Base-by-base conservation (phyloP, 1,140 invertebrate species). In the Venustaconcha ellipsiformis region DNA sequence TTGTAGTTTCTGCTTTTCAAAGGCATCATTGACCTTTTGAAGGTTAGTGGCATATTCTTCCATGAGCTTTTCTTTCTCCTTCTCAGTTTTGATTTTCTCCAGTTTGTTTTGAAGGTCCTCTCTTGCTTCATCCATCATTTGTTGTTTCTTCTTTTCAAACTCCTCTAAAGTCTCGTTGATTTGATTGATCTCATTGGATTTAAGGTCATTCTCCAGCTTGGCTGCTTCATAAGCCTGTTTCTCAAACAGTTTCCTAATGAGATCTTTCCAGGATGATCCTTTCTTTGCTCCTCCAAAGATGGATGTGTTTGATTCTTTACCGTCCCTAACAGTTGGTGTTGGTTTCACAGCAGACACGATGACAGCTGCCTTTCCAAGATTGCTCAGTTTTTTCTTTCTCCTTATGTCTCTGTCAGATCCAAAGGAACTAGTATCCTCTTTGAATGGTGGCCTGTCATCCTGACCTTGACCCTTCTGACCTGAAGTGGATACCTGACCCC, bases 211-310 rank as follows among this genome's bases (percentile, higher is more conserved):
- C 70, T 88, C 86, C n/a, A 87, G 76, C 62, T 85, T 85, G 14
- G 84, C 85, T 58, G 86, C 86, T 67, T 89, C 87, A 56, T 87
- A 87, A n/a, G 88, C 87, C 72, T 88, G 86, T 73, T 86, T 87
- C 77, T 89, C 86, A 79, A 88, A 87, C 59, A 87, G 70, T 71
- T 80, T 81, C 69, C 84, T 83, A 57, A 82, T 69, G 48, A 81
- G 73, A 57, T 86, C 76, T 56, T 68, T 74, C 65, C 79, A 64
- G 23, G 77, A 67, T 17, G 68, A 70, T 23, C 71, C 77, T 17
- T 75, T 62, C 65, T 74, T 64, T 12, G 66, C 26, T 18, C 70
- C 78, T 30, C 58, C 69, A 70, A 70, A 70, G n/a, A 70, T 70
- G 69, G 69, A 59, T 59, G 69, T 70, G 23, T 59, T 30, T 60